These are phyloP conservation scores for Ceuthmochares aereus DNA, from an alignment of 2,113 vertebrate species.

Conservation along the genomic window DNA sequence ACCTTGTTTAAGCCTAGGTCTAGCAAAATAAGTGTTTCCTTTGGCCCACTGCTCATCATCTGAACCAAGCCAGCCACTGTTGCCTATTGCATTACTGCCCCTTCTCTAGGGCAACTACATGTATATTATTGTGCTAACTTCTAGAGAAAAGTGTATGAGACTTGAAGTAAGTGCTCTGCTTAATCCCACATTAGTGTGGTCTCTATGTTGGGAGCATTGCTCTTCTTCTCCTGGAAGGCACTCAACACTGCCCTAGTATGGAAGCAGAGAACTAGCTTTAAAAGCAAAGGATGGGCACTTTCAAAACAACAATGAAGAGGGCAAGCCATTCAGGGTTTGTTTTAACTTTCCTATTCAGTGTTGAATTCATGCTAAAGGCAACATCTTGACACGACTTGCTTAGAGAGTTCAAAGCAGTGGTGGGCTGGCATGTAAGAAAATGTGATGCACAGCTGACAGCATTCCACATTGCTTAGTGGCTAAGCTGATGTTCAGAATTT, in stretches of 20 bases:
- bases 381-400: background rate
- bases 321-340: background rate
- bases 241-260: background rate
- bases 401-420: background rate
- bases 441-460: fast-evolving
- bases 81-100: background rate
- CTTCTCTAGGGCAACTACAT: background rate
- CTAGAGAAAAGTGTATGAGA: background rate
- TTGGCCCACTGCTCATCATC: background rate
- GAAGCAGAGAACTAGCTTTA: background rate
- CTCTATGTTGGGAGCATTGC: background rate
- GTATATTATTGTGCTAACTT: background rate
- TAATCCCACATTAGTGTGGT: fast-evolving
- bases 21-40: background rate
- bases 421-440: background rate
- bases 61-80: background rate
- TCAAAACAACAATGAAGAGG: background rate
- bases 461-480: background rate
- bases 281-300: background rate
- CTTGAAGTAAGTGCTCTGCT: background rate
- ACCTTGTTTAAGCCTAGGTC: background rate
- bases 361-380: background rate
- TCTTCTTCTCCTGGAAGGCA: background rate
- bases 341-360: background rate
- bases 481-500: conserved; percentile 1